A percentile compares a stretch with the other conserved stretches of the same genome.
Evolutionary conservation across 1,140 invertebrate genomes (phyloP).

Genomic region (Nasonia giraulti): DNA sequence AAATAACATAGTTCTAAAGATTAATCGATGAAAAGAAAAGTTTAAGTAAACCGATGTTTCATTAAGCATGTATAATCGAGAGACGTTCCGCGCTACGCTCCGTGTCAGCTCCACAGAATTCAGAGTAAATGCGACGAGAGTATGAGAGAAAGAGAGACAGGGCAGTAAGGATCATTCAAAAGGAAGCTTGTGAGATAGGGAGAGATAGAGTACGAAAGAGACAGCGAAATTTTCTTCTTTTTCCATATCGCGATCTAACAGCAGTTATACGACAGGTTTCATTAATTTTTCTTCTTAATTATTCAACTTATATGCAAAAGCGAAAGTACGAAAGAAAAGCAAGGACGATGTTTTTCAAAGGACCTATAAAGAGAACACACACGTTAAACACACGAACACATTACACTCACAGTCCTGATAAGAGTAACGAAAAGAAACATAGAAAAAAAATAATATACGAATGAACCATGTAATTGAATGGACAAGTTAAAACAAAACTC

Average conservation of each 20-base stretch:
- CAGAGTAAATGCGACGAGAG: conserved; percentile 35
- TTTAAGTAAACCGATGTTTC: conserved; percentile 43
- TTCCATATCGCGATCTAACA: conserved; percentile 50
- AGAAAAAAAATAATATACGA: conserved; percentile 49
- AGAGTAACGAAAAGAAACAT: conserved; percentile 57
- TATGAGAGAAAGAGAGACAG: neutral
- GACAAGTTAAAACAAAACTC: conserved; percentile 36
- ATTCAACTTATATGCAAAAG: conserved; percentile 51
- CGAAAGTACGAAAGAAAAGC: conserved; percentile 70
- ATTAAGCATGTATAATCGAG: conserved; percentile 49
- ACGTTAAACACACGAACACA: neutral
- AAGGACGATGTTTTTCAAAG: conserved; percentile 44
- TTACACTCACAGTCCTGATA: conserved; percentile 45
- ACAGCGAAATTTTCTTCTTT: conserved; percentile 49
- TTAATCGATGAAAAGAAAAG: conserved; percentile 30
- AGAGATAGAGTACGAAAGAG: conserved; percentile 33
- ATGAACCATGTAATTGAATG: conserved; percentile 42
- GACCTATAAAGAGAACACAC: conserved; percentile 43
- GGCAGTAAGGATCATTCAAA: neutral
- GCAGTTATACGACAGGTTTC: conserved; percentile 43
- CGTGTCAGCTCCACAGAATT: conserved; percentile 49
- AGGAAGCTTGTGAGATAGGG: conserved; percentile 11
- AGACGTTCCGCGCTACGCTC: conserved; percentile 50
- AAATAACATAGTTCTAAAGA: conserved; percentile 41
- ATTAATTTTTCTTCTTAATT: conserved; percentile 30